Evolutionary conservation across 2,888 invertebrate genomes (phyloP), one percentile per base, ranked within the genome.

Genomic region (Plagodis dolabraria): DNA sequence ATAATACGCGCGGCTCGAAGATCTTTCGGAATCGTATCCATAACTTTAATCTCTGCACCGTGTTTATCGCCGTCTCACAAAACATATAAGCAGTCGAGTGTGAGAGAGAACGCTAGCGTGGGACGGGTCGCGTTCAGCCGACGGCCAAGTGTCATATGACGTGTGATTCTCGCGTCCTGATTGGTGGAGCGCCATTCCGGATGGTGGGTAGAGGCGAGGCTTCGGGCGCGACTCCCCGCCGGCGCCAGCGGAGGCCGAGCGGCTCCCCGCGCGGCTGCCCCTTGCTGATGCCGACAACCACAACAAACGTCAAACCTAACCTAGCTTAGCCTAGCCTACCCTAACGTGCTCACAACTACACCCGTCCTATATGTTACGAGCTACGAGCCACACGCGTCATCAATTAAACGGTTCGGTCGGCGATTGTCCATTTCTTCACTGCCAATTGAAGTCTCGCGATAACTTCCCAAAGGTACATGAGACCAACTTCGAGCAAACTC

Each of bases 231-330:
- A 89, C 88, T 36, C 33, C 42, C 71, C 83, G 84, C 60, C 86
- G 83, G 62, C 88, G 85, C 87, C 90, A 86, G 75, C 79, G 81
- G 72, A 85, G 82, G 52, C 85, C 86, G 61, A 74, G 72, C 70
- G 81, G 81, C 74, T 69, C 66, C 65, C 80, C 81, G 74, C 78
- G 74, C 65, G 71, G 56, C 88, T 83, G 81, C 77, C 71, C 78
- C 22, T 22, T 22, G 22, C 22, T 22, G 22, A 22, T 22, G 70
- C 74, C 77, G 42, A 71, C 76, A 79, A 77, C 76, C 77, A 80
- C 76, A 77, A 79, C 22, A 60, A 53, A 47, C 48, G 60, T 56
- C 43, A 54, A 12, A 47, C 54, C 59, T 33, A 46, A 44, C 49
- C 59, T 47, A 44, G 45, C 55, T 22, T 22, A 22, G 60, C 51